Percentiles rank a stretch among this genome's conserved stretches.
phyloP scores from a whole-genome alignment of 2,797 vertebrate species.

The Hybognathus amarus region DNA sequence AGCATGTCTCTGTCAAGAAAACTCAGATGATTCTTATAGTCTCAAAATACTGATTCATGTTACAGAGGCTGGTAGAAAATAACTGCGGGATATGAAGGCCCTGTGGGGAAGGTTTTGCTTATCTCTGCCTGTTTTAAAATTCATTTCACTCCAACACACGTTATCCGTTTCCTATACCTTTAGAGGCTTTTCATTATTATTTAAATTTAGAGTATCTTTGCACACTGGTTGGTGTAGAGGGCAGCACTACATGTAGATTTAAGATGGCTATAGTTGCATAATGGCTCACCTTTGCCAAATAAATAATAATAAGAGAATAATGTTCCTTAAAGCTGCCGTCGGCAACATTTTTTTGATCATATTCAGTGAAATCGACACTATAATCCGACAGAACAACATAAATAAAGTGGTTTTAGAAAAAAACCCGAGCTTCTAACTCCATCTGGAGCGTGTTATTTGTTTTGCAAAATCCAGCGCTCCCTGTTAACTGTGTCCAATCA shows the following conservation, averaged over 20 bases:
- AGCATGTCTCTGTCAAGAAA: conserved; percentile 26
- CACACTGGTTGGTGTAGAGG: conserved; percentile 5
- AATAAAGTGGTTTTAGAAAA: no score
- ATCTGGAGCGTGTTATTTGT: no score
- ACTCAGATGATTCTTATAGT: neutral
- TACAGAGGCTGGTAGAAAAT: conserved; percentile 21
- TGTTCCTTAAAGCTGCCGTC: neutral
- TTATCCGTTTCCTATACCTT: conserved; percentile 21
- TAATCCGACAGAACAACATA: no score
- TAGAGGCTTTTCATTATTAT: conserved; percentile 25
- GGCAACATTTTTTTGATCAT: no score
- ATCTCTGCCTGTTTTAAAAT: conserved; percentile 43
- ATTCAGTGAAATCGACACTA: no score
- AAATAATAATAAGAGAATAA: conserved; percentile 20
- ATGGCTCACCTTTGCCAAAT: conserved; percentile 14
- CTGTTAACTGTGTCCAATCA: no score
- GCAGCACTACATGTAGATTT: conserved; percentile 9
- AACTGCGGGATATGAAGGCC: conserved; percentile 20
- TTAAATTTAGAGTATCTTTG: neutral
- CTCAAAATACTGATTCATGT: conserved; percentile 15
- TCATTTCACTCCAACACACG: conserved; percentile 34
- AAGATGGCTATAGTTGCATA: conserved; percentile 32
- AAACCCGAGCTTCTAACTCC: no score
- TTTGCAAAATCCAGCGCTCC: no score
- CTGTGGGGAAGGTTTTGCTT: conserved; percentile 23